Evolutionary conservation across 2,113 vertebrate genomes (phyloP), one percentile per base, ranked within the genome.

Genomic region (Bos taurus): DNA sequence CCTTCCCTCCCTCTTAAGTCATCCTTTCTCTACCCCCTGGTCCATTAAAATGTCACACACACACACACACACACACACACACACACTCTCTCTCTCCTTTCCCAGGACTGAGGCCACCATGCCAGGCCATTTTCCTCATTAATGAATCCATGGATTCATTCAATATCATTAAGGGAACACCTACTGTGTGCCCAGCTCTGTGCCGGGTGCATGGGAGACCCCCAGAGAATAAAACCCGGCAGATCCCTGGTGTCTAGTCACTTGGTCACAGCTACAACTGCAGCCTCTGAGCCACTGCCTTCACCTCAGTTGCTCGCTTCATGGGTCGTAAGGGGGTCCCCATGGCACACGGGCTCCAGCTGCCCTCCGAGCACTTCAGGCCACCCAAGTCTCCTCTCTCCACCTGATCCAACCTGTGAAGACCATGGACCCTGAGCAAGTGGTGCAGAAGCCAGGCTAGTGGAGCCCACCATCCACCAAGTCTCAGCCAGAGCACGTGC

Each of bases 381-480:
- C 94, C 50, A 23, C 94, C 77, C 56, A 36, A 52, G 62, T 94
- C 71, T 89, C 80, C 74, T 88, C 67, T 28, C 60, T 78, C 54
- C 80, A 81, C 97, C 85, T 93, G 50, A 97, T 87, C 67, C 60
- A 96, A 90, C 93, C 92, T 84, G 90, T 81, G 98, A 98, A 98
- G 98, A 99, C 99, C 99, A 99, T 99, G 98, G 99, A 99, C 98
- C 99, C 99, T 98, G 99, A 99, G 99, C 99, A 99, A 99, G 99
- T 99, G 99, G 99, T 99, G 98, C 99, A 99, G 99, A 99, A 99
- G 99, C 99, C 99, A 98, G 99, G 99, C 99, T 99, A 99, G 99
- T 99, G 83, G 99, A 59, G 74, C n/a, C 17, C 7, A 1, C 62
- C n/a, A 17, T 25, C 56, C 46, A 21, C 67, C 7, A 4, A 67